Conservation (phyloP, 2,888 invertebrate genomes). For the Eilema griseolum region DNA sequence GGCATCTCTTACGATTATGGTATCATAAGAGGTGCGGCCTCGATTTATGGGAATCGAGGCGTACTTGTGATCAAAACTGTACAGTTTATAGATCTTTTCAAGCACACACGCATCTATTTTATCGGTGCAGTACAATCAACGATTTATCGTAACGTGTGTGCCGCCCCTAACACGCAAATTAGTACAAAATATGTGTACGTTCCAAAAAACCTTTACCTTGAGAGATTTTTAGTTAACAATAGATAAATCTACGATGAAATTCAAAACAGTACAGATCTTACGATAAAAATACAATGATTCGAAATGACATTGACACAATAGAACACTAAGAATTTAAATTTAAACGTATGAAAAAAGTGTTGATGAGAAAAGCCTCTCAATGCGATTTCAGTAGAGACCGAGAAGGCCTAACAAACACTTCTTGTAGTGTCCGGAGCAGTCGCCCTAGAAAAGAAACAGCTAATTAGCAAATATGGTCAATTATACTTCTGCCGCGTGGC, state of each 20-base stretch:
- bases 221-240: background rate
- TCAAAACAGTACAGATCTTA: conserved; percentile 18
- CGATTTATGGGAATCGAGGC: no score
- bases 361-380: conserved; percentile 14
- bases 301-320: conserved; percentile 10
- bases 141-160: no score
- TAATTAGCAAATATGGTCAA: background rate
- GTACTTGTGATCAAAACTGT: no score
- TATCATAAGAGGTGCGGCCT: no score
- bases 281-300: conserved; percentile 10
- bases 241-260: background rate
- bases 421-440: conserved; percentile 95
- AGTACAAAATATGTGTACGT: background rate
- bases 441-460: conserved; percentile 88
- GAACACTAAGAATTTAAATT: conserved; percentile 1
- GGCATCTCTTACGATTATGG: no score
- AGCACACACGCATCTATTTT: no score
- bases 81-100: no score
- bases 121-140: no score
- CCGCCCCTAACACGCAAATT: background rate
- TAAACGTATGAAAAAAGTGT: background rate
- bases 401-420: conserved; percentile 92
- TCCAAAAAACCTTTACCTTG: background rate
- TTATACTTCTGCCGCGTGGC: no score
- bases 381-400: conserved; percentile 76